These are phyloP conservation scores for Drosophila novamexicana DNA, from an alignment of 1,140 invertebrate species.

Conservation along the genomic window DNA sequence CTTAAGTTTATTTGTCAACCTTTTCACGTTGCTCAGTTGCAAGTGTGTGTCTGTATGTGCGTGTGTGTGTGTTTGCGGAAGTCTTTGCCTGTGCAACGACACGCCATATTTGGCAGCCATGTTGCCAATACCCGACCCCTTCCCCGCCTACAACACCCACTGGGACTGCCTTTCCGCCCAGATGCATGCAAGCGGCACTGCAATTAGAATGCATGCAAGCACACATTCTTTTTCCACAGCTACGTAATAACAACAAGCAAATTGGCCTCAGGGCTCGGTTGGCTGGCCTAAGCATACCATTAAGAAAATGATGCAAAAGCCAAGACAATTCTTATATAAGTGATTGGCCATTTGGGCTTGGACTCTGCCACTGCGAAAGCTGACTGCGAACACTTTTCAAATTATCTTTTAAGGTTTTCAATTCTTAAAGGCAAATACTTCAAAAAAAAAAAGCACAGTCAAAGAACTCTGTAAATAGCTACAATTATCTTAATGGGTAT, in stretches of 20 bases:
- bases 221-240: conserved; percentile 54
- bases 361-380: background rate
- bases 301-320: conserved; percentile 41
- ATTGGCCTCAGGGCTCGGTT: conserved; percentile 40
- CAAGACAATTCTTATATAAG: conserved; percentile 21
- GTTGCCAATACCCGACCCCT: background rate
- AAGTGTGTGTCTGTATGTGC: conserved; percentile 2
- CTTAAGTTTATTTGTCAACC: conserved; percentile 71
- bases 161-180: background rate
- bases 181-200: conserved; percentile 43
- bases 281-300: conserved; percentile 32
- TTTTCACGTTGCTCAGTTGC: background rate
- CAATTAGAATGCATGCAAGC: conserved; percentile 70
- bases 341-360: background rate
- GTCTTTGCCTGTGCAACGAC: conserved; percentile 54
- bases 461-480: background rate
- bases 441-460: background rate
- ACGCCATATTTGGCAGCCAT: conserved; percentile 61
- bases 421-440: conserved; percentile 1
- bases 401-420: conserved; percentile 13
- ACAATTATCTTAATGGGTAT: conserved; percentile 6
- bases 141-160: conserved; percentile 2
- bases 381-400: background rate
- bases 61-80: conserved; percentile 56
- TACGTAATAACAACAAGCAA: conserved; percentile 1